These are phyloP conservation scores for Parazoanthus atlanticus DNA, from an alignment of 92 coral and sea anemone species.

Conservation along the genomic window DNA sequence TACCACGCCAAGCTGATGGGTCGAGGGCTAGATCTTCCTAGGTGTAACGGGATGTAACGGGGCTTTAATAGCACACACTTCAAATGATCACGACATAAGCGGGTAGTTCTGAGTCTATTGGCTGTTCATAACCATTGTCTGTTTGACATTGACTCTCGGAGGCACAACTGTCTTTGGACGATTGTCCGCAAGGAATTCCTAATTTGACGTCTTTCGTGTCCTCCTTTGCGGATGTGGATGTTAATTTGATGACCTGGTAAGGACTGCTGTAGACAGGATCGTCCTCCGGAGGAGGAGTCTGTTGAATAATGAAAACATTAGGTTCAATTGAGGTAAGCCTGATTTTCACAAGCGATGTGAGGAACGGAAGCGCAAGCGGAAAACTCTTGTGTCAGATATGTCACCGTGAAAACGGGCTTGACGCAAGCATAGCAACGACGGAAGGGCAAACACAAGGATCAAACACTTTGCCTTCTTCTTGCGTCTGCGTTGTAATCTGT, in stretches of 20 bases:
- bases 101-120: slow-evolving; percentile 14
- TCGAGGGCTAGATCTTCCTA: too few species aligned
- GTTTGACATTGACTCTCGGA: background rate
- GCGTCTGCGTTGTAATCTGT: too few species aligned
- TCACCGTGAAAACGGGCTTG: too few species aligned
- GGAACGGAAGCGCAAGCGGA: too few species aligned
- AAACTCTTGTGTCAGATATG: too few species aligned
- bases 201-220: background rate
- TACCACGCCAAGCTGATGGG: too few species aligned
- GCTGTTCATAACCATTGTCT: slow-evolving; percentile 16
- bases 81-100: slow-evolving; percentile 18
- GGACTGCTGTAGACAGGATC: background rate
- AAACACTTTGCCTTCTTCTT: too few species aligned
- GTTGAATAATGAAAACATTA: background rate
- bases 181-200: background rate
- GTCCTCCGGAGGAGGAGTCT: background rate
- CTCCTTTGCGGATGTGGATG: background rate
- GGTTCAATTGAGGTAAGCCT: too few species aligned
- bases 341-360: too few species aligned
- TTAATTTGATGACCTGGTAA: background rate
- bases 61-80: background rate
- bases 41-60: too few species aligned
- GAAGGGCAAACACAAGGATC: too few species aligned
- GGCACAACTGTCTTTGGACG: background rate
- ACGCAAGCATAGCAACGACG: too few species aligned